Evolutionary conservation across 2,888 invertebrate species (phyloP).

Genomic region (Microctonus brassicae): DNA sequence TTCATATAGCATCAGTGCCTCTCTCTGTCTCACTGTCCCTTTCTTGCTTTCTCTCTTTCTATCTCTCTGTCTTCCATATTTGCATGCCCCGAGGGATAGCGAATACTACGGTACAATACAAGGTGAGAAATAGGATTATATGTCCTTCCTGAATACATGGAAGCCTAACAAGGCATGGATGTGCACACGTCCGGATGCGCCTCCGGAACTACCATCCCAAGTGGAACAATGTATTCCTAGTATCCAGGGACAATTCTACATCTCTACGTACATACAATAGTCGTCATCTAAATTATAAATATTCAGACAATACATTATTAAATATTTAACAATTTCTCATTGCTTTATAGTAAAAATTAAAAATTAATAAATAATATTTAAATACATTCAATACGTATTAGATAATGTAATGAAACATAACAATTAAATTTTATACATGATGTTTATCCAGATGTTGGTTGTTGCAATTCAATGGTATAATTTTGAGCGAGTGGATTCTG

Average conservation of each 20-base stretch:
- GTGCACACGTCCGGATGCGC: slow-evolving; percentile 10
- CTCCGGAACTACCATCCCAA: slow-evolving; percentile 25
- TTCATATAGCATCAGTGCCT: too few relatives aligned
- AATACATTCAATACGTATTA: too few relatives aligned
- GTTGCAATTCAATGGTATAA: neutral
- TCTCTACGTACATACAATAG: neutral
- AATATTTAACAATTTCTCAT: neutral
- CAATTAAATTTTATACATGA: neutral
- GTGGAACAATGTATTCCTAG: slow-evolving; percentile 19
- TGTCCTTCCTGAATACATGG: slow-evolving; percentile 17
- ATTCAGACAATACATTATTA: neutral
- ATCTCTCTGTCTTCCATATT: neutral
- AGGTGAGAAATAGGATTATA: slow-evolving; percentile 29
- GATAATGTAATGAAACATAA: neutral
- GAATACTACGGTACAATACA: slow-evolving; percentile 15
- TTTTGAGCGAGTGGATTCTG: neutral
- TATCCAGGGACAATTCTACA: neutral
- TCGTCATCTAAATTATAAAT: neutral
- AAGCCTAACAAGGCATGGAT: slow-evolving; percentile 30
- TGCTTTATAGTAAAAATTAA: too few relatives aligned
- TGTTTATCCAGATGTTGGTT: neutral
- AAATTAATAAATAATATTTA: neutral
- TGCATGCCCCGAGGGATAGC: neutral
- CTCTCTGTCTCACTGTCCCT: too few relatives aligned
- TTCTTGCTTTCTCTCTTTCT: too few relatives aligned